These are phyloP conservation scores for Myotis yumanensis DNA, from an alignment of 2,113 vertebrate genomes.

Conservation along the genomic window DNA sequence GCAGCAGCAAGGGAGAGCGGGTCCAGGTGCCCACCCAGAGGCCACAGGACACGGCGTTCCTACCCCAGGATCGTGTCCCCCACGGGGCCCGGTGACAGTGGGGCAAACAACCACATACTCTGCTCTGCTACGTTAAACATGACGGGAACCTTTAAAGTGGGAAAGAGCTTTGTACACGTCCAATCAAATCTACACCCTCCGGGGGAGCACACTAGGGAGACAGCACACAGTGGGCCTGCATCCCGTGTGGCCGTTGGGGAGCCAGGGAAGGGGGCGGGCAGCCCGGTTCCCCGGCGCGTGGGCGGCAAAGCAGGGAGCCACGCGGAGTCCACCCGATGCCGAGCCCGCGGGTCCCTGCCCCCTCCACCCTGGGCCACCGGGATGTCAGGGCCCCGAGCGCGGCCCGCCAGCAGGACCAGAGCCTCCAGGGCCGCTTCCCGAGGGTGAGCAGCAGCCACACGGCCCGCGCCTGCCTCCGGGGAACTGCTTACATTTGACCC, in stretches of 20 bases:
- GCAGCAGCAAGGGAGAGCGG: not conserved
- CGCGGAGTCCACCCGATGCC: not conserved
- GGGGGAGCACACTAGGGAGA: too few species aligned
- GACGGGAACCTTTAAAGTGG: not conserved
- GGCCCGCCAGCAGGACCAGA: not conserved
- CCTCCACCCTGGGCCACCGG: not conserved
- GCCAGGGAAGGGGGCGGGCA: rapidly evolving
- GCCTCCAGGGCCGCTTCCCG: rapidly evolving
- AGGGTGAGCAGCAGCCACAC: rapidly evolving
- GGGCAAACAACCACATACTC: rapidly evolving
- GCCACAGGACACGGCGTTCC: rapidly evolving
- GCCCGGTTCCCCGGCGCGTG: rapidly evolving
- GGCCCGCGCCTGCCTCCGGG: rapidly evolving
- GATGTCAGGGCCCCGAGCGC: not conserved
- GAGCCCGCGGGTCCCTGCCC: rapidly evolving
- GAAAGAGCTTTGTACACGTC: not conserved
- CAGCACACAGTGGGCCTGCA: rapidly evolving
- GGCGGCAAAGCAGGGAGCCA: rapidly evolving
- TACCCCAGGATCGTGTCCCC: too few species aligned
- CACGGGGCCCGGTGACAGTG: rapidly evolving
- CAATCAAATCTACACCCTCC: not conserved
- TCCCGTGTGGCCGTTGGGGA: rapidly evolving
- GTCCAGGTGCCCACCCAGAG: not conserved
- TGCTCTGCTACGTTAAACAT: too few species aligned
- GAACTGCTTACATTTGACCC: too few species aligned